Percentiles rank a stretch among this genome's conserved stretches.
Evolutionary conservation across 2,113 vertebrate genomes (phyloP).

Genomic region (Octodon degus): DNA sequence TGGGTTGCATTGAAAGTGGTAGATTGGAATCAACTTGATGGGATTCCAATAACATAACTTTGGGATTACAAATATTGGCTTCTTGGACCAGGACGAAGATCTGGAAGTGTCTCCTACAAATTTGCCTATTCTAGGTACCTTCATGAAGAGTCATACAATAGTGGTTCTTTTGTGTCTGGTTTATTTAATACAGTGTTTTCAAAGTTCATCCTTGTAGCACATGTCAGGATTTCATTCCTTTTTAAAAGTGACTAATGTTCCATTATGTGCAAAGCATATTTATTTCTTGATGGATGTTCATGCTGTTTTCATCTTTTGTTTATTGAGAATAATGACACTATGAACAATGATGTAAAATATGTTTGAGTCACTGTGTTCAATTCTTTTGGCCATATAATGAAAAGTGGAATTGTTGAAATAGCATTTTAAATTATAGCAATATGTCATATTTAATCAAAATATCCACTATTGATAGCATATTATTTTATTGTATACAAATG

Average conservation of each 20-base stretch:
- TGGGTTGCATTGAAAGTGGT: no score
- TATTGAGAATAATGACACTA: neutral
- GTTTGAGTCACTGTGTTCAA: neutral
- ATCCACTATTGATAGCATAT: neutral
- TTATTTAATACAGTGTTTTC: neutral
- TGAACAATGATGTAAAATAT: neutral
- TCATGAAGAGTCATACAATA: neutral
- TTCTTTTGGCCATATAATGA: neutral
- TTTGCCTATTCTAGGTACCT: neutral
- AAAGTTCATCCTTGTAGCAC: neutral
- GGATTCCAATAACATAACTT: no score
- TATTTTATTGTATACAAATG: neutral
- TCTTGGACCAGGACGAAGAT: no score
- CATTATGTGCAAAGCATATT: neutral
- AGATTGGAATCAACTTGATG: no score
- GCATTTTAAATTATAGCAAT: neutral
- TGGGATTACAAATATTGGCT: no score
- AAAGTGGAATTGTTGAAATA: neutral
- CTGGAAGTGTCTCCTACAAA: no score
- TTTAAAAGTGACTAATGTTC: neutral
- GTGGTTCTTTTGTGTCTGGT: neutral
- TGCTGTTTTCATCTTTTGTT: neutral
- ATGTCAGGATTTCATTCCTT: neutral
- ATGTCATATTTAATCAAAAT: neutral
- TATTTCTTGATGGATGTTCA: neutral